Conservation (phyloP, 2,797 vertebrate species). For the Scolopax bukidnonensis region DNA sequence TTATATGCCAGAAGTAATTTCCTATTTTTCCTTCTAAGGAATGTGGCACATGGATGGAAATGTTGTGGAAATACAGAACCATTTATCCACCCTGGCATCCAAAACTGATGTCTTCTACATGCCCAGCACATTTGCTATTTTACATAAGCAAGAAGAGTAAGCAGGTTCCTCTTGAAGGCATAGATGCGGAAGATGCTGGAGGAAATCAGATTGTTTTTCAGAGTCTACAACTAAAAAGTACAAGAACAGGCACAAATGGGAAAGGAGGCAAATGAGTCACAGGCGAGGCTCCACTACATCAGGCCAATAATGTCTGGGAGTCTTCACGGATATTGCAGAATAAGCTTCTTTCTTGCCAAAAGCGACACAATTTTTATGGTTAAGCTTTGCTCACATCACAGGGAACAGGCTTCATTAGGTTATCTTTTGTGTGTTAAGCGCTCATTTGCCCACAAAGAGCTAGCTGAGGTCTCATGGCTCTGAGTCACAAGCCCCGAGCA, state of each 20-base stretch:
- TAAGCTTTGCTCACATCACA: not conserved
- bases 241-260: not conserved
- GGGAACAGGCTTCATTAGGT: not conserved
- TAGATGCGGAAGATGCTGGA: not conserved
- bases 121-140: not conserved
- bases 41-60: not conserved
- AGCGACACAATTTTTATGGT: slow-evolving; percentile 20
- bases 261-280: not conserved
- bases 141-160: not conserved
- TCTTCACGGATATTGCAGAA: not conserved
- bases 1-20: not conserved
- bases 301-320: not conserved
- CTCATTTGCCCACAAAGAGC: not conserved
- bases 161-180: not conserved
- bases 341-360: slow-evolving; percentile 30
- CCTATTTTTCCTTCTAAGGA: not conserved
- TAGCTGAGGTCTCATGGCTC: slow-evolving; percentile 7
- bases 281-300: not conserved
- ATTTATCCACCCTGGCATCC: not conserved
- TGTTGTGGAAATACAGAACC: not conserved
- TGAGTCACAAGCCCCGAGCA: slow-evolving; percentile 16
- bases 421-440: not conserved
- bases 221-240: not conserved
- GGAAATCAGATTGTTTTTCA: not conserved
- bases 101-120: not conserved